Evolutionary conservation across 2,113 vertebrate species (phyloP).

Genomic region (Stegostoma tigrinum): DNA sequence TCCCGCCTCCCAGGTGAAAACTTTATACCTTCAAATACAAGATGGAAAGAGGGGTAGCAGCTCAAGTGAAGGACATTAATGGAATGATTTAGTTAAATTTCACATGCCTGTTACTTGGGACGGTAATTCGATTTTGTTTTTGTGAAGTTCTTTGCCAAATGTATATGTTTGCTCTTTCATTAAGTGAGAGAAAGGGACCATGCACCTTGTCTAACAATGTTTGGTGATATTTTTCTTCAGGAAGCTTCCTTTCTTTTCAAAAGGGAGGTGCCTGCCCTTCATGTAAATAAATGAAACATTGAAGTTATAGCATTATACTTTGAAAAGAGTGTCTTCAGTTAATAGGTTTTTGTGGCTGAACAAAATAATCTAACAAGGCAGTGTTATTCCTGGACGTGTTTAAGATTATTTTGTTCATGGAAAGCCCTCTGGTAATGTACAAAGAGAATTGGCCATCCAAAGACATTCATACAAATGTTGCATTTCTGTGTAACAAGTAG

Average conservation of each 20-base stretch:
- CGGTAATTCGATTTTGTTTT: background rate
- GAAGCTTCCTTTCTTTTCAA: background rate
- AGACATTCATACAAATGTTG: background rate
- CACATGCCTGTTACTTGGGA: background rate
- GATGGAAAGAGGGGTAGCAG: too few relatives aligned
- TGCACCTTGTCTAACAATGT: background rate
- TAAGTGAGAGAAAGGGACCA: background rate
- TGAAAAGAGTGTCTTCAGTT: background rate
- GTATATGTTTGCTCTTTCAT: background rate
- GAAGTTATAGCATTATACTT: background rate
- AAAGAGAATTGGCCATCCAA: background rate
- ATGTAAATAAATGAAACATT: background rate
- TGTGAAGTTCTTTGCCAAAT: constrained; percentile 11
- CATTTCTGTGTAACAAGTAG: background rate
- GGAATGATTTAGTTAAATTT: background rate
- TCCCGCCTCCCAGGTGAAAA: background rate
- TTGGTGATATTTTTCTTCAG: background rate
- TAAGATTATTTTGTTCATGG: background rate
- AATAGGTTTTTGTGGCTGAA: background rate
- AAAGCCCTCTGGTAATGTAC: background rate
- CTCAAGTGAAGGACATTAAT: background rate
- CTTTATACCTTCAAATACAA: background rate
- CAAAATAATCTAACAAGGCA: background rate
- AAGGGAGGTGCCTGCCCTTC: background rate
- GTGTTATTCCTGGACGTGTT: background rate